Evolutionary conservation across 2,888 invertebrate species (phyloP).

Genomic region (Tenthredo scrophulariae): DNA sequence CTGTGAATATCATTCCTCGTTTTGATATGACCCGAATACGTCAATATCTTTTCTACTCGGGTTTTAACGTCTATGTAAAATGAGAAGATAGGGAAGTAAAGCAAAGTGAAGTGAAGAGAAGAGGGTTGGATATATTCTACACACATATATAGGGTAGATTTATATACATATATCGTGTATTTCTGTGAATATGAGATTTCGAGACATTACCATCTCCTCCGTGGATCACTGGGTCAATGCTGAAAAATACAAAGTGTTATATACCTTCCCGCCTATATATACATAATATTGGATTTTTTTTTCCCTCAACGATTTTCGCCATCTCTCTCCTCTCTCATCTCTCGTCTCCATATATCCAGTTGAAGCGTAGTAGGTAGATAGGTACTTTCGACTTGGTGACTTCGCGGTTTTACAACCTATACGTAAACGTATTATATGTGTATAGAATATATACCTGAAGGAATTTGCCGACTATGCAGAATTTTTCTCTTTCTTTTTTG

Average conservation of each 20-base stretch:
- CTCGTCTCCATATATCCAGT: background rate
- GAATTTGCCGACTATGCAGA: background rate
- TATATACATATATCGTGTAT: background rate
- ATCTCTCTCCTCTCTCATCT: background rate
- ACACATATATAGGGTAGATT: background rate
- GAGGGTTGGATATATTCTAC: background rate
- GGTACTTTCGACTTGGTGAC: background rate
- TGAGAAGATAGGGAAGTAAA: background rate
- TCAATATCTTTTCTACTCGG: background rate
- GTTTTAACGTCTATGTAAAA: background rate
- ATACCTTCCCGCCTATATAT: background rate
- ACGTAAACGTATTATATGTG: background rate
- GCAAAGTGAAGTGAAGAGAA: background rate
- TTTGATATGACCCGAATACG: background rate
- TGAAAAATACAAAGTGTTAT: background rate
- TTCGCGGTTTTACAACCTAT: conserved; percentile 4
- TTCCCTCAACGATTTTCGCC: background rate
- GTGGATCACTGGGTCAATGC: background rate
- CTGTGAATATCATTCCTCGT: background rate
- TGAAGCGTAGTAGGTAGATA: background rate
- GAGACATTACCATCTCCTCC: background rate
- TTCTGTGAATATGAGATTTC: background rate
- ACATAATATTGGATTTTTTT: background rate
- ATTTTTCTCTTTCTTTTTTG: background rate
- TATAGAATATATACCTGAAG: background rate